Conservation (phyloP, 2,797 vertebrate species). For the Darevskia mixta region DNA sequence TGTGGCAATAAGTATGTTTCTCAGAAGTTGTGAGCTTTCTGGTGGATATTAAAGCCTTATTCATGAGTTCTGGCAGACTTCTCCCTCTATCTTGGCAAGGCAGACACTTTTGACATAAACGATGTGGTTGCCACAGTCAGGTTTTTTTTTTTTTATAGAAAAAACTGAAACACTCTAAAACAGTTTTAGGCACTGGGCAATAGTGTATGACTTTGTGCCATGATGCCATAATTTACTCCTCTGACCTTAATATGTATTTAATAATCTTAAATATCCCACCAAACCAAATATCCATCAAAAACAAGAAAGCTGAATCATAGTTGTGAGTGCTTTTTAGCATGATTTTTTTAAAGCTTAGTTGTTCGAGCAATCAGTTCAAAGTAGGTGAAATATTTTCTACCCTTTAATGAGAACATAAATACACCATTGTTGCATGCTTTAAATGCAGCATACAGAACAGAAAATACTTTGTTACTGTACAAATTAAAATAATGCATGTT, state of each 20-base stretch:
- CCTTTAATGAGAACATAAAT: neutral
- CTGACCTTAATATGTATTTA: neutral
- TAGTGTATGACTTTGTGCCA: neutral
- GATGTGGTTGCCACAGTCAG: neutral
- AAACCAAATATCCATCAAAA: neutral
- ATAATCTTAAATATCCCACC: neutral
- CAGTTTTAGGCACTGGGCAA: neutral
- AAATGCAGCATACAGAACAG: neutral
- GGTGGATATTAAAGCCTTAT: constrained; percentile 22
- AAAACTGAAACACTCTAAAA: neutral
- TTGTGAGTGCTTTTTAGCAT: neutral
- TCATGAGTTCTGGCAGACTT: constrained; percentile 4
- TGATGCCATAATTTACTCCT: neutral
- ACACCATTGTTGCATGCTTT: neutral
- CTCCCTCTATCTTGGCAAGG: neutral
- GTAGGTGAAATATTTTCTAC: neutral
- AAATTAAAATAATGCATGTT: neutral
- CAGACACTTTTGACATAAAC: neutral
- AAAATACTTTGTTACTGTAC: neutral
- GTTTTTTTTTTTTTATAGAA: neutral
- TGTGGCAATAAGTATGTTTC: neutral
- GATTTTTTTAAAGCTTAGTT: neutral
- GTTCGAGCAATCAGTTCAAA: neutral
- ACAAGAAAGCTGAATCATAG: neutral
- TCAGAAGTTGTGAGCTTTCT: neutral